Evolutionary conservation across 2,797 vertebrate genomes (phyloP).

Genomic region (Melopsittacus undulatus): DNA sequence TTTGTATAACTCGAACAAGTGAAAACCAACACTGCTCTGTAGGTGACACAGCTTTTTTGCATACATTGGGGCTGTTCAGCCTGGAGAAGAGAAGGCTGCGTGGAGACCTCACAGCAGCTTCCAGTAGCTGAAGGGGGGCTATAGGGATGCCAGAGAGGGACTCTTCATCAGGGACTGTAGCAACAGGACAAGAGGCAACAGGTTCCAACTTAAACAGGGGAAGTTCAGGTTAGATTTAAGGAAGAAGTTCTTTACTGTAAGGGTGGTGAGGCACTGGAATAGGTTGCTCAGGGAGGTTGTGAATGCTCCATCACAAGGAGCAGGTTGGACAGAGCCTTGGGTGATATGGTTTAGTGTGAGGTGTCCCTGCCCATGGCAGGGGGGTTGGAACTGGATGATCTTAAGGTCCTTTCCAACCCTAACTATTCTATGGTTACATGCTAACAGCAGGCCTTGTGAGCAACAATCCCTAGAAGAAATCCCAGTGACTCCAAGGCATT

Average conservation of each 20-base stretch:
- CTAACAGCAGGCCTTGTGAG: not conserved
- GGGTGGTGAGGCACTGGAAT: no score
- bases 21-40: not conserved
- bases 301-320: no score
- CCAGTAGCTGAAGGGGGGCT: not conserved
- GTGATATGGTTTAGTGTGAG: no score
- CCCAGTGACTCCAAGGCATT: not conserved
- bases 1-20: not conserved
- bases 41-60: not conserved
- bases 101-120: not conserved
- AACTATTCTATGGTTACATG: not conserved
- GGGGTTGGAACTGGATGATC: not conserved
- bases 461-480: not conserved
- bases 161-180: not conserved
- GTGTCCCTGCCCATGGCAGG: not conserved
- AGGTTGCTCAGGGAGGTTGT: no score
- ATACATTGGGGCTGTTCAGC: not conserved
- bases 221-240: no score
- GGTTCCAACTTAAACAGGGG: no score
- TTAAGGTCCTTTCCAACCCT: not conserved
- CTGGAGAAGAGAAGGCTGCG: not conserved
- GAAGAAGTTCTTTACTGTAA: no score
- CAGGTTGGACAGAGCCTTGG: no score
- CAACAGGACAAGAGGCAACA: not conserved
- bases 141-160: not conserved